phyloP scores from a whole-genome alignment of 2,797 vertebrate species.

The Phalloptychus januarius region DNA sequence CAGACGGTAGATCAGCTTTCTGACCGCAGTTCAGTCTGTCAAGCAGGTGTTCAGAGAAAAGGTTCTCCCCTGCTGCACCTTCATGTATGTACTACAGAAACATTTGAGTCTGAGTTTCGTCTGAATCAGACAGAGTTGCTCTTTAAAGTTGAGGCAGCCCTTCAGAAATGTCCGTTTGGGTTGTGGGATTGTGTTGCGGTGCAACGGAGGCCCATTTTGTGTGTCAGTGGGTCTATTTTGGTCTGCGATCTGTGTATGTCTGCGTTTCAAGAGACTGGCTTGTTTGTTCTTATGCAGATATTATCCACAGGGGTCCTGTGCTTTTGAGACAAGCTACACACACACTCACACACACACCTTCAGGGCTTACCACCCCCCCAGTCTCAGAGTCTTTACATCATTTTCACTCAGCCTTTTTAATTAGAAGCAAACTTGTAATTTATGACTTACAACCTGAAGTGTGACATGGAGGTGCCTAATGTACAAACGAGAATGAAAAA shows the following conservation, averaged over 20 bases:
- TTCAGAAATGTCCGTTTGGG: conserved; percentile 42
- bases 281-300: conserved; percentile 51
- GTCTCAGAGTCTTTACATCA: conserved; percentile 35
- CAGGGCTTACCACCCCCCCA: conserved; percentile 16
- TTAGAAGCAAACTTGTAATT: conserved; percentile 42
- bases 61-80: background rate
- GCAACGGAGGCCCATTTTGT: conserved; percentile 54
- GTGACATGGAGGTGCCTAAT: conserved; percentile 25
- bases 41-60: conserved; percentile 47
- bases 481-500: conserved; percentile 39
- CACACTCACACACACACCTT: conserved; percentile 14
- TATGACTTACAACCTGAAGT: conserved; percentile 25
- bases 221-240: conserved; percentile 64
- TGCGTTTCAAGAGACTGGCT: conserved; percentile 52
- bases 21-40: conserved; percentile 37
- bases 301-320: conserved; percentile 15
- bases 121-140: conserved; percentile 25
- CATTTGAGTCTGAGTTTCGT: conserved; percentile 38
- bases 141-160: conserved; percentile 37
- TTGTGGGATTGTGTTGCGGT: conserved; percentile 69
- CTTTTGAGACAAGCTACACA: conserved; percentile 33
- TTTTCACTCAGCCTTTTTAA: conserved; percentile 12
- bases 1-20: conserved; percentile 38
- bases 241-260: conserved; percentile 39
- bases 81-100: conserved; percentile 1